Conservation (phyloP, 2,797 vertebrate species). For the Distichodus sexfasciatus region DNA sequence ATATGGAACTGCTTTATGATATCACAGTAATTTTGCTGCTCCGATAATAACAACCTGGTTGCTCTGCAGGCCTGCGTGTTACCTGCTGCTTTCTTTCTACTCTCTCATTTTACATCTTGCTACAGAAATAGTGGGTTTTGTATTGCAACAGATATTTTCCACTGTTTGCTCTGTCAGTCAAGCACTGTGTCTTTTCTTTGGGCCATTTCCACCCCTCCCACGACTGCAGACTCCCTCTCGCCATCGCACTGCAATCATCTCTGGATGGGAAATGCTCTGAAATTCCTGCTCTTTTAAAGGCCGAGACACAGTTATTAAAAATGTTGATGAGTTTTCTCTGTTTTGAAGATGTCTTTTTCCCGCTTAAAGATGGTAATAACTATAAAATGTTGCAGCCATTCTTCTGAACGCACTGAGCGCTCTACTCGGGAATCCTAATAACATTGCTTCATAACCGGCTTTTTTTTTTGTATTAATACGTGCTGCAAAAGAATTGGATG, state of each 20-base stretch:
- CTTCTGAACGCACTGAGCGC: background rate
- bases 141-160: constrained; percentile 20
- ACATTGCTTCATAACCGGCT: background rate
- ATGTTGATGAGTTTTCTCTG: background rate
- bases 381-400: too few relatives aligned
- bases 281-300: background rate
- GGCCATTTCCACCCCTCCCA: too few relatives aligned
- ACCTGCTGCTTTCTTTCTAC: background rate
- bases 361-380: too few relatives aligned
- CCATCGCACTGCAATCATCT: background rate
- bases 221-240: background rate
- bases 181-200: constrained; percentile 1
- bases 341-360: too few relatives aligned
- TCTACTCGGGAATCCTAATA: background rate
- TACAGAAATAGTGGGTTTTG: background rate
- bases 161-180: constrained; percentile 7
- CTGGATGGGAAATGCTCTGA: background rate
- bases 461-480: background rate
- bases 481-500: background rate
- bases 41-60: constrained; percentile 1
- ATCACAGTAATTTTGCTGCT: background rate
- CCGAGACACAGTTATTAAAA: background rate
- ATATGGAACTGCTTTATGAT: background rate
- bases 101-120: constrained; percentile 12
- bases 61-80: background rate